A percentile compares a stretch with the other conserved stretches of the same genome.
Evolutionary conservation across 2,797 vertebrate genomes (phyloP).

Genomic region (Trachurus trachurus): DNA sequence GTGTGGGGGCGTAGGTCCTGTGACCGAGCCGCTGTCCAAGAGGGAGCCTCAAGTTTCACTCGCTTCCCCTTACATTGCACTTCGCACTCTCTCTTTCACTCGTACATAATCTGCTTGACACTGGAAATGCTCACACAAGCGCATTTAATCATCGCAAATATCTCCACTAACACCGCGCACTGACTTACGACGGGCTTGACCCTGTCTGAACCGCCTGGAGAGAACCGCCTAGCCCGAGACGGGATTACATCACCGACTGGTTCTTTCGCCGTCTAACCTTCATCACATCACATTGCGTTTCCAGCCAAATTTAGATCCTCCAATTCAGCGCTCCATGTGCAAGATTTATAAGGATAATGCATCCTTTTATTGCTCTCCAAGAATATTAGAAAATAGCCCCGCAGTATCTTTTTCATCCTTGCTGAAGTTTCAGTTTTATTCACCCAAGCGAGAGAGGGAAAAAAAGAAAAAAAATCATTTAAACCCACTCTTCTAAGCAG

Average conservation of each 20-base stretch:
- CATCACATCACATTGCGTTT: constrained; percentile 37
- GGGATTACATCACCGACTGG: constrained; percentile 54
- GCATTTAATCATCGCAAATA: constrained; percentile 60
- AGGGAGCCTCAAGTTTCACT: constrained; percentile 67
- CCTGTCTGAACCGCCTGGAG: constrained; percentile 35
- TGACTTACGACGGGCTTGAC: constrained; percentile 53
- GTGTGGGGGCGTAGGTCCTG: neutral
- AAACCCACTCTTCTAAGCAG: constrained; percentile 33
- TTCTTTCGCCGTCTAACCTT: constrained; percentile 37
- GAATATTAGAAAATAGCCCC: constrained; percentile 31
- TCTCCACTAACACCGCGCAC: constrained; percentile 20
- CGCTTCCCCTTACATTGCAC: constrained; percentile 53
- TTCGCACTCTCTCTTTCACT: constrained; percentile 58
- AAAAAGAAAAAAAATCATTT: neutral
- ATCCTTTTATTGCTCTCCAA: constrained; percentile 48
- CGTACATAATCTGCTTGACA: constrained; percentile 49
- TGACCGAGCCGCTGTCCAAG: constrained; percentile 50
- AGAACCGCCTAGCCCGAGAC: constrained; percentile 2
- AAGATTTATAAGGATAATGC: constrained; percentile 41
- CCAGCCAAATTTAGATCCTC: constrained; percentile 53
- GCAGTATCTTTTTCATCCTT: constrained; percentile 13
- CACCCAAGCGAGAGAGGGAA: neutral
- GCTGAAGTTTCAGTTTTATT: constrained; percentile 17
- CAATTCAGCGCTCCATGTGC: constrained; percentile 18
- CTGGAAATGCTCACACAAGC: constrained; percentile 65